phyloP scores from a whole-genome alignment of 2,888 invertebrate species.

The Pseudococcus viburni region DNA sequence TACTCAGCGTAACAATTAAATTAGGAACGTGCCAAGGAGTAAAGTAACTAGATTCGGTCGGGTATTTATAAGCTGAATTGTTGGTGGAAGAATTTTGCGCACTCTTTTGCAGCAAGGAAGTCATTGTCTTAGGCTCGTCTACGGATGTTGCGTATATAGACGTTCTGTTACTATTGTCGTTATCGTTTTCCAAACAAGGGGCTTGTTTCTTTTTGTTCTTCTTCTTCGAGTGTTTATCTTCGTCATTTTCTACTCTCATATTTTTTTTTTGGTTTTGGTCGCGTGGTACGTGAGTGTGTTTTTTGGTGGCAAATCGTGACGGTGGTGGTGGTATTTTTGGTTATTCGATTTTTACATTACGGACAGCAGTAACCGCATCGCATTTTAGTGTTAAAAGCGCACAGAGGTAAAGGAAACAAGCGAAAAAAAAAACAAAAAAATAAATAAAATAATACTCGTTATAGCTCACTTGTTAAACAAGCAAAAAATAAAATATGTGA shows the following conservation, averaged over 20 bases:
- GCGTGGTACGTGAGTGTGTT: neutral
- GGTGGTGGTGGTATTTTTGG: constrained; percentile 5
- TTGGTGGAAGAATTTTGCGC: constrained; percentile 57
- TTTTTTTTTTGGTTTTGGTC: neutral
- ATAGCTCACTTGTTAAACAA: constrained; percentile 59
- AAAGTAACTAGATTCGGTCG: constrained; percentile 28
- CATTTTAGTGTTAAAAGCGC: constrained; percentile 62
- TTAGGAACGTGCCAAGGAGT: constrained; percentile 54
- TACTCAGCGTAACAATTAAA: constrained; percentile 43
- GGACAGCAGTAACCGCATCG: constrained; percentile 51
- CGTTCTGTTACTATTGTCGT: constrained; percentile 18
- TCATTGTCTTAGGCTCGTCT: constrained; percentile 59
- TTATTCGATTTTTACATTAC: constrained; percentile 48
- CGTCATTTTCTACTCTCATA: constrained; percentile 60
- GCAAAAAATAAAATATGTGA: constrained; percentile 57
- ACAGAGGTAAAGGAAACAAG: constrained; percentile 57
- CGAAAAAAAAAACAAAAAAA: constrained; percentile 45
- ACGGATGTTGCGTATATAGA: constrained; percentile 39
- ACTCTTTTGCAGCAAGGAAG: constrained; percentile 48
- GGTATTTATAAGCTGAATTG: constrained; percentile 52
- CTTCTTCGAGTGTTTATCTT: constrained; percentile 51
- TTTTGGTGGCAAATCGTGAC: constrained; percentile 20
- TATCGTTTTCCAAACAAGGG: constrained; percentile 43
- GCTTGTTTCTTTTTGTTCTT: constrained; percentile 57
- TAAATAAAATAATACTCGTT: constrained; percentile 57